Percentiles rank a stretch among this genome's conserved stretches.
Conservation (phyloP, 2,888 invertebrate genomes). For the Omphaloscelis lunosa region DNA sequence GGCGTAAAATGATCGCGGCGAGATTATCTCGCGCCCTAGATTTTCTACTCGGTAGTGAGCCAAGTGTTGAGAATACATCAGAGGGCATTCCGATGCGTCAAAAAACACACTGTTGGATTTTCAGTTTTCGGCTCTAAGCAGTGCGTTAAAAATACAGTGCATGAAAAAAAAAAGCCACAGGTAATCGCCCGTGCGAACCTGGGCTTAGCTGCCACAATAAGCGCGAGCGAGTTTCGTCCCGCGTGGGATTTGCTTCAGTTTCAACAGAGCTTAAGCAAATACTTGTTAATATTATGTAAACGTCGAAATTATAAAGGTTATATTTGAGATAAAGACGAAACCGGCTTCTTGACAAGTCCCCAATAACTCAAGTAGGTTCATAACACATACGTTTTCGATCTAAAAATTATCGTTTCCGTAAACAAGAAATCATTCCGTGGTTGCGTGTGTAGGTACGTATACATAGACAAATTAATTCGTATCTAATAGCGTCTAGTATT, state of each 20-base stretch:
- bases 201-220: neutral
- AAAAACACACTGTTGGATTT: neutral
- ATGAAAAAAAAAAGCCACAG: neutral
- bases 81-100: neutral
- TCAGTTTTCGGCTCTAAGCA: neutral
- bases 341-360: conserved; percentile 10
- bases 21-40: neutral
- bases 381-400: conserved; percentile 3
- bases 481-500: neutral
- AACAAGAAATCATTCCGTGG: conserved; percentile 29
- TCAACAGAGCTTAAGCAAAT: neutral
- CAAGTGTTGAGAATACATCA: neutral
- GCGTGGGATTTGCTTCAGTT: neutral
- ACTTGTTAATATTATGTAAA: neutral
- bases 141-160: neutral
- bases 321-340: neutral
- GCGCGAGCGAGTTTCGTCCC: neutral
- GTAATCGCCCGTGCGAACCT: neutral
- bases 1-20: neutral
- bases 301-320: neutral
- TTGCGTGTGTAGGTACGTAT: conserved; percentile 4
- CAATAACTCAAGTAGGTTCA: conserved; percentile 9
- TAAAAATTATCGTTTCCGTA: neutral
- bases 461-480: neutral
- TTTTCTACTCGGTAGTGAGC: neutral